Conservation (phyloP, 2,113 vertebrate genomes). For the Xenopus borealis region DNA sequence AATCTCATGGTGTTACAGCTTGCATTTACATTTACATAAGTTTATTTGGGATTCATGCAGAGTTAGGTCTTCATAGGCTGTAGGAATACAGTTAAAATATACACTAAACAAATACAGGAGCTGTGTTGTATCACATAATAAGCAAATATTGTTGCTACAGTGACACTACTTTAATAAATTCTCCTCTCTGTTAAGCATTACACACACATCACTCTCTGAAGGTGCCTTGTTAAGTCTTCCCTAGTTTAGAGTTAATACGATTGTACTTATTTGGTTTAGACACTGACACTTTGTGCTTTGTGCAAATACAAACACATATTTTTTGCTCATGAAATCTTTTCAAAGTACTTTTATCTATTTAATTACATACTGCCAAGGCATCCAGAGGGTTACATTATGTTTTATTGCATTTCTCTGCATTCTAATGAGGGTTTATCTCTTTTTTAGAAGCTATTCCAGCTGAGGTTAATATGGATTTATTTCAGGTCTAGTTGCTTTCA, state of each 20-base stretch:
- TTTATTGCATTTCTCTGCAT: conserved; percentile 48
- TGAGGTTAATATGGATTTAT: conserved; percentile 53
- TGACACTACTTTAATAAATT: conserved; percentile 78
- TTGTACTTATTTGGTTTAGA: conserved; percentile 48
- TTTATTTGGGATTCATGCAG: too few species aligned
- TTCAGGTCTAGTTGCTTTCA: conserved; percentile 47
- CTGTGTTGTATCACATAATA: conserved; percentile 66
- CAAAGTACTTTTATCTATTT: conserved; percentile 46
- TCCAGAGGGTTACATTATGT: conserved; percentile 34
- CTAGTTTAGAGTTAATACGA: conserved; percentile 52
- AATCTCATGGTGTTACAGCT: too few species aligned
- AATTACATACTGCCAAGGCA: conserved; percentile 20
- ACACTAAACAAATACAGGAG: conserved; percentile 66
- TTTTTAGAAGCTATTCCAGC: conserved; percentile 38
- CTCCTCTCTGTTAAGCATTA: conserved; percentile 68
- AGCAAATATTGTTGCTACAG: conserved; percentile 71
- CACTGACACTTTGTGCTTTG: conserved; percentile 49
- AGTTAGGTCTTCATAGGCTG: too few species aligned
- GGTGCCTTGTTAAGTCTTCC: conserved; percentile 55
- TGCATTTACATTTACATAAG: too few species aligned
- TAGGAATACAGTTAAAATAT: conserved; percentile 46
- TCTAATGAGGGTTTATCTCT: conserved; percentile 30
- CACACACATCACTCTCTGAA: conserved; percentile 69
- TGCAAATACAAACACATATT: conserved; percentile 39
- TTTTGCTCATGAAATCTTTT: conserved; percentile 19